phyloP scores from a whole-genome alignment of 2,888 invertebrate genomes.

The Nezara viridula region DNA sequence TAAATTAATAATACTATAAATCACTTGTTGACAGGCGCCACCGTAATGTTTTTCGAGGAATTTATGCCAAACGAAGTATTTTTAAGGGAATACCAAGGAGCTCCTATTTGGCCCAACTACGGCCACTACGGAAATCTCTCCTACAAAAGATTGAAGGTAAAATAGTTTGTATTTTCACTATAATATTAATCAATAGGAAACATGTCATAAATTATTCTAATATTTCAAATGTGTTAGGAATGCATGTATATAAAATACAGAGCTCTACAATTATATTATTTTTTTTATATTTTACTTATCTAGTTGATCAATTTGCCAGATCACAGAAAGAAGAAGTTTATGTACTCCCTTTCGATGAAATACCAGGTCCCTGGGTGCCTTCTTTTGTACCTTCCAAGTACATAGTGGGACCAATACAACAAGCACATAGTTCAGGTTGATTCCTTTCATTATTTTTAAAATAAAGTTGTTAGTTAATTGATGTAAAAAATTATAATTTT shows the following conservation, averaged over 20 bases:
- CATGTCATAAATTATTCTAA: not conserved
- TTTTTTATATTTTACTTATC: not conserved
- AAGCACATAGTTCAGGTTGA: constrained; percentile 37
- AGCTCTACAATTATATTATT: not conserved
- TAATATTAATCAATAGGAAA: not conserved
- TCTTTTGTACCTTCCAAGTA: not conserved
- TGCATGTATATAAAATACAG: not conserved
- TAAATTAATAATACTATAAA: not conserved
- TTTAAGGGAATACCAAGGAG: constrained; percentile 11
- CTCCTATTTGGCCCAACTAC: not conserved
- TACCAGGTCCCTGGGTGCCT: constrained; percentile 52
- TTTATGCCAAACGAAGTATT: not conserved
- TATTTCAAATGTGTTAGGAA: not conserved
- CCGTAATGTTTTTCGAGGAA: constrained; percentile 22
- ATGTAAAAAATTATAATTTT: not conserved
- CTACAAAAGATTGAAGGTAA: not conserved
- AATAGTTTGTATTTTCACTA: not conserved
- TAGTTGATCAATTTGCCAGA: constrained; percentile 24
- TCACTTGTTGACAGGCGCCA: not conserved
- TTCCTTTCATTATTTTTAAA: not conserved
- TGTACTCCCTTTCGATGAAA: constrained; percentile 51
- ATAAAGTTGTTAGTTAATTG: not conserved
- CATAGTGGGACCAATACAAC: constrained; percentile 53
- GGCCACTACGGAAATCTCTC: not conserved
- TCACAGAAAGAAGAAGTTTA: constrained; percentile 53